Evolutionary conservation across 1,140 invertebrate species (phyloP).

Genomic region (Trachelipus rathkii): DNA sequence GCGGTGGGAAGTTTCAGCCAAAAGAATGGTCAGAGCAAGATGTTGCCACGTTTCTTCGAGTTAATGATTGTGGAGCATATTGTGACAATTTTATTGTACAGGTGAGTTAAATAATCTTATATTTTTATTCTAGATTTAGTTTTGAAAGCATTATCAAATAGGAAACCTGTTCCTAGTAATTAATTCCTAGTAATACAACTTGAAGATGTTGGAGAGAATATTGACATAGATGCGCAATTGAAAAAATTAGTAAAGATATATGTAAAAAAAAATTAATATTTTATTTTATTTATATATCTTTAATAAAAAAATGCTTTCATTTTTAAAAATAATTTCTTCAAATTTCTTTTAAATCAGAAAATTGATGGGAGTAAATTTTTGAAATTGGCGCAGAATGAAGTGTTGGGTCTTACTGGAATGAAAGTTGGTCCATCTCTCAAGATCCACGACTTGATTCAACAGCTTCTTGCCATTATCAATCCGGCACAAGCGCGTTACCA

Average conservation of each 20-base stretch:
- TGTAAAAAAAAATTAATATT: too few species aligned
- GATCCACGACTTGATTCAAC: slow-evolving; percentile 84
- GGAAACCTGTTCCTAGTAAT: too few species aligned
- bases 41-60: slow-evolving; percentile 78
- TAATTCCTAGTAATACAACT: too few species aligned
- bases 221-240: too few species aligned
- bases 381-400: slow-evolving; percentile 78
- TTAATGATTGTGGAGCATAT: slow-evolving; percentile 84
- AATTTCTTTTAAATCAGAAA: slow-evolving; percentile 55
- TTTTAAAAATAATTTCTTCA: slow-evolving; percentile 12
- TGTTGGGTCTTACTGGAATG: slow-evolving; percentile 80
- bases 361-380: slow-evolving; percentile 76
- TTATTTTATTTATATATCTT: too few species aligned
- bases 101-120: slow-evolving; percentile 50
- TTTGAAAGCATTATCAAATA: not conserved
- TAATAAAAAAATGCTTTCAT: too few species aligned
- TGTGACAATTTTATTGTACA: slow-evolving; percentile 76
- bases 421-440: slow-evolving; percentile 91
- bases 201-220: too few species aligned
- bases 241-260: too few species aligned
- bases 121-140: slow-evolving; percentile 20
- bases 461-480: slow-evolving; percentile 76
- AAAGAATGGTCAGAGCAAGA: slow-evolving; percentile 74
- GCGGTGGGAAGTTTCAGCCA: slow-evolving; percentile 52
- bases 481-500: slow-evolving; percentile 59